Percentiles rank a stretch among this genome's conserved stretches.
phyloP scores from a whole-genome alignment of 92 coral and sea anemone genomes.

The Virgularia gustaviana region DNA sequence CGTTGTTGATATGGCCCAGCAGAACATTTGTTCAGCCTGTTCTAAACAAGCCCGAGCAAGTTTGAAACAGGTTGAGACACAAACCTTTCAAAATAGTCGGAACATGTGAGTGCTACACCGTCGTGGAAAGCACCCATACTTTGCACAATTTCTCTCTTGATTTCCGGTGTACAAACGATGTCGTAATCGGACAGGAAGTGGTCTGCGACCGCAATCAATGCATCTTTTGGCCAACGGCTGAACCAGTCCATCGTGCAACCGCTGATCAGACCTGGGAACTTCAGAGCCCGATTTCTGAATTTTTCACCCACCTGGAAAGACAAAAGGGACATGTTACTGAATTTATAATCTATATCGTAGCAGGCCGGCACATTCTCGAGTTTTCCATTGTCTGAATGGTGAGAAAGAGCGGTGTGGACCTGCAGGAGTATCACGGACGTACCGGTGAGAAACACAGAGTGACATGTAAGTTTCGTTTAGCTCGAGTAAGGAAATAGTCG shows the following conservation, averaged over 20 bases:
- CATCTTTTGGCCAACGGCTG: constrained; percentile 99
- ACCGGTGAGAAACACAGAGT: constrained; percentile 95
- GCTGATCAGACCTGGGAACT: constrained; percentile 95
- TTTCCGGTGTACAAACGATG: constrained; percentile 70
- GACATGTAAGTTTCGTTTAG: constrained; percentile 86
- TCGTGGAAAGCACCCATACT: constrained; percentile 97
- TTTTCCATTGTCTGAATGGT: background rate
- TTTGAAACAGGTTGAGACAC: background rate
- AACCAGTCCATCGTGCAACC: constrained; percentile 99
- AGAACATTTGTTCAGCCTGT: background rate
- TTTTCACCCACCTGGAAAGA: constrained; percentile 99
- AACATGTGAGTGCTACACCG: constrained; percentile 84
- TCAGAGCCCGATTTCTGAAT: constrained; percentile 92
- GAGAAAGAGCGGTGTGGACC: background rate
- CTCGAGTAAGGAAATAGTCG: constrained; percentile 92
- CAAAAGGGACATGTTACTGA: too few species aligned
- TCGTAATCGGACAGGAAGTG: constrained; percentile 82
- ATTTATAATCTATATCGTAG: background rate
- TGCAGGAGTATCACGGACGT: constrained; percentile 10
- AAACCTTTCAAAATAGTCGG: constrained; percentile 88
- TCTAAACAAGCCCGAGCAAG: background rate
- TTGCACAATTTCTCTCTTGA: constrained; percentile 71
- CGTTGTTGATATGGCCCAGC: background rate
- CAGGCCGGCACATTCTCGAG: background rate
- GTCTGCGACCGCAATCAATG: constrained; percentile 92